A percentile compares a stretch with the other conserved stretches of the same genome.
phyloP scores from a whole-genome alignment of 2,888 invertebrate genomes.

The Argyresthia goedartella region DNA sequence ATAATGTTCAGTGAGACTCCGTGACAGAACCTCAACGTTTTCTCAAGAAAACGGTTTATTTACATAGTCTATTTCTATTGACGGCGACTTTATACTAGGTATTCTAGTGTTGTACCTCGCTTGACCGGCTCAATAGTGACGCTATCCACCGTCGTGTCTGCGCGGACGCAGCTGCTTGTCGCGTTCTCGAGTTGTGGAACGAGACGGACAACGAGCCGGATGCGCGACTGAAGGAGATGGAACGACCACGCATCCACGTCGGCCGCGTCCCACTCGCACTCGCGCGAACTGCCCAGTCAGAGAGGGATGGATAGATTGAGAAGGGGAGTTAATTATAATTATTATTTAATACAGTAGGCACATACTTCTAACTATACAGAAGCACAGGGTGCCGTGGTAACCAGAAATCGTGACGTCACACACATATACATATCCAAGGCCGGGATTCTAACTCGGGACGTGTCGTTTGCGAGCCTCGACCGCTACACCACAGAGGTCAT shows the following conservation, averaged over 20 bases:
- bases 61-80: too few relatives aligned
- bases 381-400: too few relatives aligned
- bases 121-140: slow-evolving; percentile 8
- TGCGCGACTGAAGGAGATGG: slow-evolving; percentile 25
- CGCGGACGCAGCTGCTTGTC: slow-evolving; percentile 24
- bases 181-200: slow-evolving; percentile 20
- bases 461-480: too few relatives aligned
- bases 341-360: not conserved
- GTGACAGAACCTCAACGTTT: too few relatives aligned
- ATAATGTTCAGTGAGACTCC: too few relatives aligned
- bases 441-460: too few relatives aligned
- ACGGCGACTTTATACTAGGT: too few relatives aligned
- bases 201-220: slow-evolving; percentile 32
- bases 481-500: too few relatives aligned
- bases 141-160: slow-evolving; percentile 30
- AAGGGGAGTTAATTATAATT: not conserved
- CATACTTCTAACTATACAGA: too few relatives aligned
- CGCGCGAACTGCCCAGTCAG: slow-evolving; percentile 23
- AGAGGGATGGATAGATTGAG: not conserved
- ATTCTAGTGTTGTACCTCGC: not conserved
- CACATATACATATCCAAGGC: too few relatives aligned
- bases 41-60: too few relatives aligned
- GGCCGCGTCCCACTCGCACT: slow-evolving; percentile 46
- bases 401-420: too few relatives aligned
- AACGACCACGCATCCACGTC: slow-evolving; percentile 34